phyloP scores from a whole-genome alignment of 2,113 vertebrate species.

The Zosterops japonicus region DNA sequence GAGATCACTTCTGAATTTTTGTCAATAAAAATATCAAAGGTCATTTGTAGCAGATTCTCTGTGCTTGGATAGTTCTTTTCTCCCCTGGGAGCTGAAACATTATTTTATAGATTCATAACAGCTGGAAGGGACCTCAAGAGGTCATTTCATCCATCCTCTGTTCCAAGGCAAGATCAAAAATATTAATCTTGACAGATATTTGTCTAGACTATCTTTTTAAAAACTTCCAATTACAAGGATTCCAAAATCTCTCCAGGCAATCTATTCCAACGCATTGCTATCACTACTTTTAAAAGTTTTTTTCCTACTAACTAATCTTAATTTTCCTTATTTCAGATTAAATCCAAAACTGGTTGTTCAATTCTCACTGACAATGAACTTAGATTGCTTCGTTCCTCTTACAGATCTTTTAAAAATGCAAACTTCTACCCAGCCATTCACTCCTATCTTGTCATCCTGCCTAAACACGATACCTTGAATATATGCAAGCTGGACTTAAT shows the following conservation, averaged over 20 bases:
- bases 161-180: slow-evolving; percentile 39
- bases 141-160: slow-evolving; percentile 21
- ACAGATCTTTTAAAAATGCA: not conserved
- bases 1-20: not conserved
- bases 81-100: slow-evolving; percentile 7
- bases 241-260: not conserved
- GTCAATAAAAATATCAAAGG: slow-evolving; percentile 49
- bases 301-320: not conserved
- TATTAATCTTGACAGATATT: slow-evolving; percentile 24
- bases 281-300: not conserved
- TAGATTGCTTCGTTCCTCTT: not conserved
- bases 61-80: slow-evolving; percentile 5
- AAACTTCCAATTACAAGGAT: not conserved
- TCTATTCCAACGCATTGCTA: not conserved
- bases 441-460: not conserved
- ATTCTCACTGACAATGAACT: not conserved
- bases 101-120: slow-evolving; percentile 21
- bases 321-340: not conserved
- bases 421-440: not conserved
- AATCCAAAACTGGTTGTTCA: not conserved
- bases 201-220: not conserved
- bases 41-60: slow-evolving; percentile 19
- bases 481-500: not conserved
- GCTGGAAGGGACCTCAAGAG: slow-evolving; percentile 17
- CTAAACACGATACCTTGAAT: not conserved